Evolutionary conservation across 2,113 vertebrate species (phyloP), one percentile per base, ranked within the genome.

Genomic region (Carlito syrichta): DNA sequence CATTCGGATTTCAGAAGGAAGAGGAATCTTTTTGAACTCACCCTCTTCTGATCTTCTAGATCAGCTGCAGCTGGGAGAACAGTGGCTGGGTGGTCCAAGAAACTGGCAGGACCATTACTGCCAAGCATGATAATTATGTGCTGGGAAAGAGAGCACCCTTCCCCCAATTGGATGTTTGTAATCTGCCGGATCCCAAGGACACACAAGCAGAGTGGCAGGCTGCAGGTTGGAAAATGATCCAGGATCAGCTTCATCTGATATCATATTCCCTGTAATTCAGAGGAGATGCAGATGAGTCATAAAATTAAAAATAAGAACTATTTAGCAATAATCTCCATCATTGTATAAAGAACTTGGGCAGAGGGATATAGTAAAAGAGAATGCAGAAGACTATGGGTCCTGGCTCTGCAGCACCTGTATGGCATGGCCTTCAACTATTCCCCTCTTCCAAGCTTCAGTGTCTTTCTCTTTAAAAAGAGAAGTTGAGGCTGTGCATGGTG

Each of bases 391-490:
- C 11, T 2, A 8, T 74, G 71, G 14, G 35, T 8, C 30, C 45
- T 9, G 45, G 19, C n/a, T 69, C 27, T 14, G 38, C 14, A 19
- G 8, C 35, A 4, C 8, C 1, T 1, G 1, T 27, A 0, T 5
- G 16, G 12, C 3, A 38, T 58, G 85, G 35, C 40, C 63, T 68
- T 50, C 27, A 43, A 50, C 52, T n/a, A 8, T 27, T 77, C 30
- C n/a, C 30, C 27, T 76, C 8, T 43, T 62, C 68, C 45, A 69
- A 54, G 19, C 4, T n/a, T 48, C 13, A 4, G 30, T 76, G 52
- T 89, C n/a, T n/a, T 77, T 32, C 83, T 94, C 71, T 69, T 45
- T 58, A 91, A 78, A 76, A 87, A n/a, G 71, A 68, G 38, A 83
- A 62, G 6, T 38, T 6, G 8, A n/a, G n/a, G n/a, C n/a, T n/a